phyloP scores from a whole-genome alignment of 2,888 invertebrate genomes.

The Suillia variegata region DNA sequence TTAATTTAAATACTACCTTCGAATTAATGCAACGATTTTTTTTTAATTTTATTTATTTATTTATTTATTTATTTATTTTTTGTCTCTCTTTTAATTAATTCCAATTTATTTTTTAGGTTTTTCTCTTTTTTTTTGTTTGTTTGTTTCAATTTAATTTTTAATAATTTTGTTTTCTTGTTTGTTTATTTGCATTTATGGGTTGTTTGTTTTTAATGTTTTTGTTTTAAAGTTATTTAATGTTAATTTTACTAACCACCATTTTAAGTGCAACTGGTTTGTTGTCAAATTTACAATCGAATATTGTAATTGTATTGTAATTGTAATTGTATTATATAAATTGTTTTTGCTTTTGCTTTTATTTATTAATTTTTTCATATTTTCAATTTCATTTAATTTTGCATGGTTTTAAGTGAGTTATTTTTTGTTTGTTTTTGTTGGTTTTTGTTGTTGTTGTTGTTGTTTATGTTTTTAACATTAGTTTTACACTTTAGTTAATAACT shows the following conservation, averaged over 20 bases:
- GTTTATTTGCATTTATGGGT: too few relatives aligned
- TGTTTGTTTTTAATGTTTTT: too few relatives aligned
- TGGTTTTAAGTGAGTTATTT: too few relatives aligned
- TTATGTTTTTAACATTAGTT: slow-evolving; percentile 28
- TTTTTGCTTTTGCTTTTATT: slow-evolving; percentile 20
- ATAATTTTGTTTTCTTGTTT: too few relatives aligned
- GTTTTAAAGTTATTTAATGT: slow-evolving; percentile 14
- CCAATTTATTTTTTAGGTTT: too few relatives aligned
- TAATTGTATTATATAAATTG: slow-evolving; percentile 19
- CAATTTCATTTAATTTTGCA: too few relatives aligned
- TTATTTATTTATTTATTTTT: slow-evolving; percentile 22
- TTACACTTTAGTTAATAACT: slow-evolving; percentile 36
- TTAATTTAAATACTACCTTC: slow-evolving; percentile 47
- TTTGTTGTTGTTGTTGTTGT: too few relatives aligned
- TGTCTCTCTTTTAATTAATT: too few relatives aligned
- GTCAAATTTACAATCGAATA: slow-evolving; percentile 41
- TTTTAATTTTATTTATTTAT: slow-evolving; percentile 23
- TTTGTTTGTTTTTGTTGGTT: too few relatives aligned
- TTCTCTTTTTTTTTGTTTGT: slow-evolving; percentile 7
- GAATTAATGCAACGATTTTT: slow-evolving; percentile 54
- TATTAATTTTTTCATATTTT: too few relatives aligned
- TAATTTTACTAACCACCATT: slow-evolving; percentile 6
- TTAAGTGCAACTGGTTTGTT: slow-evolving; percentile 10
- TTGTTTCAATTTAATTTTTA: slow-evolving; percentile 25
- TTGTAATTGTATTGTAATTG: slow-evolving; percentile 40